Evolutionary conservation across 2,113 vertebrate species (phyloP).

Genomic region (Meles meles): DNA sequence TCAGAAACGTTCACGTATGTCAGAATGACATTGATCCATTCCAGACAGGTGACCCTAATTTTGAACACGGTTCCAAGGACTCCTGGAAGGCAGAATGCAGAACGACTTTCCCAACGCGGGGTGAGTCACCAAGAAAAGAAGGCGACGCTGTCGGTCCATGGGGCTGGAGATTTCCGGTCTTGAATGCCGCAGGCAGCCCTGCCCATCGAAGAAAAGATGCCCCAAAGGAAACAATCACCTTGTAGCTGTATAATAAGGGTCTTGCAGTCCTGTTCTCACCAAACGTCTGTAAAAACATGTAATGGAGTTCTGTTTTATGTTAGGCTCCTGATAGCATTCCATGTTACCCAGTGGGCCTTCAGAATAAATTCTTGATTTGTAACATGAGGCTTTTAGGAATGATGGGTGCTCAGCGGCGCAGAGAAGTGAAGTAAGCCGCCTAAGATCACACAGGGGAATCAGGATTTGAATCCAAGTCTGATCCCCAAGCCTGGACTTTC

Average conservation of each 20-base stretch:
- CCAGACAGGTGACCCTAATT: slow-evolving; percentile 9
- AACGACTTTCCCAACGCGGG: fast-evolving
- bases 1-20: not conserved
- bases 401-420: not conserved
- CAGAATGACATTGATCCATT: not conserved
- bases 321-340: not conserved
- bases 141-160: fast-evolving
- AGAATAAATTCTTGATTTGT: not conserved
- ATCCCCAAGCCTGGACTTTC: not conserved
- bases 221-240: not conserved
- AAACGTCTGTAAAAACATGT: not conserved
- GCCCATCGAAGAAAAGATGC: not conserved
- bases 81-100: not conserved
- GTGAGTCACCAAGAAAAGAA: not conserved
- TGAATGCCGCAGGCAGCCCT: not conserved
- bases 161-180: not conserved
- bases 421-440: not conserved
- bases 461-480: not conserved
- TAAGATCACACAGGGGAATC: not conserved
- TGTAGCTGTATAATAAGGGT: not conserved
- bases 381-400: not conserved
- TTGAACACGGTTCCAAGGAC: not conserved
- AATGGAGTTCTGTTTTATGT: not conserved
- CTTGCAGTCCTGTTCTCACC: not conserved
- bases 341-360: not conserved